Percentiles rank a stretch among this genome's conserved stretches.
Evolutionary conservation across 1,140 invertebrate genomes (phyloP).

Genomic region (Neodiprion virginianus): DNA sequence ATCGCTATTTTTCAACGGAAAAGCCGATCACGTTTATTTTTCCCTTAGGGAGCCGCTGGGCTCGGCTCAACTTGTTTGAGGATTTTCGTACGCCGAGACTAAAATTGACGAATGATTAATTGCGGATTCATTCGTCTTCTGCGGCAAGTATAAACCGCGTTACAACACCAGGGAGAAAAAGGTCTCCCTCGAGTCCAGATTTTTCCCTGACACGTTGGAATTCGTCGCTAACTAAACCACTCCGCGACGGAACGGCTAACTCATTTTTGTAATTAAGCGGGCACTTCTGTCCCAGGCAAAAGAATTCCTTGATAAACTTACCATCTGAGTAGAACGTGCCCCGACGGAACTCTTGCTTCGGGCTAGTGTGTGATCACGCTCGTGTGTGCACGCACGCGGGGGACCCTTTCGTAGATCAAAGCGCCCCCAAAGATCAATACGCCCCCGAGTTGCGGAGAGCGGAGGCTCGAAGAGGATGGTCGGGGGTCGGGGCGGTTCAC

Average conservation of each 20-base stretch:
- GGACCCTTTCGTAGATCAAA: slow-evolving; percentile 55
- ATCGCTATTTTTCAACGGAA: slow-evolving; percentile 57
- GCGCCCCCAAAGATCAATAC: slow-evolving; percentile 57
- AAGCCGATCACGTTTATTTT: slow-evolving; percentile 17
- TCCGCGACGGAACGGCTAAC: slow-evolving; percentile 44
- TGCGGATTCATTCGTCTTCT: no score
- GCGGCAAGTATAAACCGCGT: no score
- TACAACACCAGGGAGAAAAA: slow-evolving; percentile 8
- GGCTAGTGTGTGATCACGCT: slow-evolving; percentile 27
- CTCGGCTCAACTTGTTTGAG: background rate
- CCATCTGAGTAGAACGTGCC: slow-evolving; percentile 39
- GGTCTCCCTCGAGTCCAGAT: slow-evolving; percentile 35
- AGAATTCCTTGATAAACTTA: slow-evolving; percentile 48
- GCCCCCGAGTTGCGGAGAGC: slow-evolving; percentile 31
- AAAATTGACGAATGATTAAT: no score
- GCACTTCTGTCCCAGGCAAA: slow-evolving; percentile 39
- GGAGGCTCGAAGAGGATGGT: slow-evolving; percentile 14
- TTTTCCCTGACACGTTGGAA: slow-evolving; percentile 33
- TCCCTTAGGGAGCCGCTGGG: background rate
- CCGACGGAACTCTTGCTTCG: slow-evolving; percentile 25
- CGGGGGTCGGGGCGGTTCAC: slow-evolving; percentile 26
- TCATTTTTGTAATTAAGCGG: slow-evolving; percentile 59
- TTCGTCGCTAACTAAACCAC: slow-evolving; percentile 35
- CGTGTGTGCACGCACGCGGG: slow-evolving; percentile 18
- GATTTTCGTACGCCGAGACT: background rate